Base-by-base conservation (phyloP, 2,797 vertebrate genomes). In the Podarcis lilfordi region DNA sequence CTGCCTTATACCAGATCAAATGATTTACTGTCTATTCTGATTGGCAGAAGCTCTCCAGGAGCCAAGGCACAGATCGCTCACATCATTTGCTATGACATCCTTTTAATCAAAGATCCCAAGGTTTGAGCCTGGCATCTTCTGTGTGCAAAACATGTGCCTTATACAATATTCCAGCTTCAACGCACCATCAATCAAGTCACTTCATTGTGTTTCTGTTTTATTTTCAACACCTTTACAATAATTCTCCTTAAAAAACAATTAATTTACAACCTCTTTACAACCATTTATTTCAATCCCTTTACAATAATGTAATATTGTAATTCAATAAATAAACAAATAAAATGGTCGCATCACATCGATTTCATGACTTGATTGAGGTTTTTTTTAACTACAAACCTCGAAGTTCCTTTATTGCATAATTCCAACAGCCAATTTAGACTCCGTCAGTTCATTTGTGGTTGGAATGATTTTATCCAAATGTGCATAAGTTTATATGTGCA, bases 401-500 rank as follows among this genome's bases (percentile, higher is more conserved):
- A 7, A 69, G 68, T 71, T 25, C 69, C 32, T 86, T 79, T 79
- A 25, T 43, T 27, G 25, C 32, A 59, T 50, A 80, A 80, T 50
- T 86, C 45, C 43, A 80, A 69, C 43, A 80, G 64, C 32, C 64
- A 71, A 19, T 84, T 72, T 50, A 50, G 19, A 27, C 29, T 37
- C 40, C 29, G n/a, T 45, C 43, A 72, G 43, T 50, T 84, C n/a
- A 55, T 86, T 80, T 86, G 43, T 86, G 85, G 66, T 86, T 37
- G 32, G 43, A 66, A 80, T 69, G 78, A 80, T 86, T 86, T 86
- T 86, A 79, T 80, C 85, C 76, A 86, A 86, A 86, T 59, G 66
- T 80, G 37, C 64, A 69, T 8, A 13, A 43, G 66, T 82, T 69
- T 61, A 82, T 68, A 68, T 69, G 68, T 40, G 29, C 71, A 61